These are phyloP conservation scores for Oncorhynchus gorbuscha DNA, from an alignment of 2,113 vertebrate species.

Conservation along the genomic window DNA sequence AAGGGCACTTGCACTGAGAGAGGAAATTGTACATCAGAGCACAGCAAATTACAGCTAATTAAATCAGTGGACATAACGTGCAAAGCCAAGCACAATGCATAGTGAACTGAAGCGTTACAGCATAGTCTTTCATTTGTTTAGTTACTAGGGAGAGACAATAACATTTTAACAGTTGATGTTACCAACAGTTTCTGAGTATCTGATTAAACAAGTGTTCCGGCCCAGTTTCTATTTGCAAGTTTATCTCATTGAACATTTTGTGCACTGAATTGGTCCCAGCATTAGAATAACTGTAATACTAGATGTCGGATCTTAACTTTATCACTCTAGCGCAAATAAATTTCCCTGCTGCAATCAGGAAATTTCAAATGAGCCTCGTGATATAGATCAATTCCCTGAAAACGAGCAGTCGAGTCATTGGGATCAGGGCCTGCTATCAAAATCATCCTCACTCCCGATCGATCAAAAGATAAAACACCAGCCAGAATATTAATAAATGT, in stretches of 20 bases:
- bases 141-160: slow-evolving; percentile 53
- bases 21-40: not conserved
- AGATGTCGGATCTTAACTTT: not conserved
- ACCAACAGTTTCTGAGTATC: slow-evolving; percentile 45
- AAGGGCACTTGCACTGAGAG: not conserved
- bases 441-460: no score
- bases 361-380: no score
- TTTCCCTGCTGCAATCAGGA: no score
- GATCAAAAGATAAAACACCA: no score
- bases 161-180: slow-evolving; percentile 56
- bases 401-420: no score
- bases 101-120: slow-evolving; percentile 54
- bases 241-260: not conserved
- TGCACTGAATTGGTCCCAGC: not conserved
- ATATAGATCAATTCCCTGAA: no score
- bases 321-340: no score
- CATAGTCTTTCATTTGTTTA: slow-evolving; percentile 63
- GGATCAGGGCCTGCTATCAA: no score
- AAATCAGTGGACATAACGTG: slow-evolving; percentile 43
- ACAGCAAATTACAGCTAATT: slow-evolving; percentile 34
- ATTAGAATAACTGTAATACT: not conserved
- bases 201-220: slow-evolving; percentile 43
- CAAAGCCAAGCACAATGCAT: slow-evolving; percentile 29
- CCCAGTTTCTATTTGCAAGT: not conserved
- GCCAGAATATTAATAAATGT: no score